These are phyloP conservation scores for Pterophyllum scalare DNA, from an alignment of 2,113 vertebrate species.

Conservation along the genomic window DNA sequence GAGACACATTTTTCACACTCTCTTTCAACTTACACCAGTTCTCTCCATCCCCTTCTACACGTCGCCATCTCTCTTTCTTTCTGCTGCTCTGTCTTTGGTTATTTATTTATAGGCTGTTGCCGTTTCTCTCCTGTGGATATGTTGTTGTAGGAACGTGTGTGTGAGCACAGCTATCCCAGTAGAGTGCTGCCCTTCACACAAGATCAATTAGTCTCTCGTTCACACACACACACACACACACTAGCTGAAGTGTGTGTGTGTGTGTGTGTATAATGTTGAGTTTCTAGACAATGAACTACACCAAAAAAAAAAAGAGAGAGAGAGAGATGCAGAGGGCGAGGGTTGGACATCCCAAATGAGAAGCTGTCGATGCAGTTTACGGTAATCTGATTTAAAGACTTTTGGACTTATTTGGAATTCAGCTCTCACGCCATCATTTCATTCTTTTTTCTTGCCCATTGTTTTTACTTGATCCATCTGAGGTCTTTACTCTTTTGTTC, in stretches of 20 bases:
- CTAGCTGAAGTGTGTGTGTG: not conserved
- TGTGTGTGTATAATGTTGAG: not conserved
- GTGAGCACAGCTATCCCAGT: slow-evolving; percentile 2
- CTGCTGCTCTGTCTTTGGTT: slow-evolving; percentile 35
- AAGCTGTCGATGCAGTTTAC: slow-evolving; percentile 14
- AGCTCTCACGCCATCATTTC: not conserved
- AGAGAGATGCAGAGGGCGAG: not conserved
- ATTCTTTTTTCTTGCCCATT: not conserved
- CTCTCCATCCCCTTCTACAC: slow-evolving; percentile 22
- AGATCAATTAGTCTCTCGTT: slow-evolving; percentile 53
- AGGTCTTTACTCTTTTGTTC: not conserved
- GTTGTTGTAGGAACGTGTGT: slow-evolving; percentile 22
- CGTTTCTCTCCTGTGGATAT: slow-evolving; percentile 41
- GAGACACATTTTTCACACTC: slow-evolving; percentile 10
- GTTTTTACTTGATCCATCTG: not conserved
- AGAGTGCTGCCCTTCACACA: slow-evolving; percentile 52
- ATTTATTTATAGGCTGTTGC: slow-evolving; percentile 58
- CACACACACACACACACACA: not conserved
- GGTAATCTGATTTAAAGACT: not conserved
- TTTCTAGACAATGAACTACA: not conserved
- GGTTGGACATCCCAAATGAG: not conserved
- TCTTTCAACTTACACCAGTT: slow-evolving; percentile 6
- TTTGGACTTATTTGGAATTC: not conserved
- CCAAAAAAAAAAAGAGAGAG: not conserved
- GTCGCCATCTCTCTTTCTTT: slow-evolving; percentile 28